phyloP scores from a whole-genome alignment of 2,797 vertebrate genomes.

The Amblyraja radiata region DNA sequence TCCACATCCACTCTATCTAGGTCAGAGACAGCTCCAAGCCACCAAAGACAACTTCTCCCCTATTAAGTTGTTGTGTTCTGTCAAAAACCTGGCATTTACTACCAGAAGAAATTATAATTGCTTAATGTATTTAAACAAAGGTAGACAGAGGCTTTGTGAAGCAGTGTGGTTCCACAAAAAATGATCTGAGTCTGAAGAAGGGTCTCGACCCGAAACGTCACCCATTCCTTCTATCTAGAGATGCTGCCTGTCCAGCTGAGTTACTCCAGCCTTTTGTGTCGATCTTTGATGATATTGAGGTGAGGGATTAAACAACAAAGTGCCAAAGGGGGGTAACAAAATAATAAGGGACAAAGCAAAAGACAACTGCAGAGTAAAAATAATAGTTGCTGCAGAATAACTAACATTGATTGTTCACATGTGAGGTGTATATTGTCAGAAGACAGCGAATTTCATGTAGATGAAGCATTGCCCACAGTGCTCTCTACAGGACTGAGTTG shows the following conservation, averaged over 20 bases:
- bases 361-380: not conserved
- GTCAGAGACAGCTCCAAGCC: too few relatives aligned
- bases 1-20: too few relatives aligned
- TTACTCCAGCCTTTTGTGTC: too few relatives aligned
- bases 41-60: too few relatives aligned
- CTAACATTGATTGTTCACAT: not conserved
- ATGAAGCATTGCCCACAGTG: not conserved
- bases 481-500: not conserved
- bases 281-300: not conserved
- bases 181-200: not conserved
- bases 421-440: not conserved
- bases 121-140: not conserved
- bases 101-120: not conserved
- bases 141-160: not conserved
- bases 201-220: too few relatives aligned
- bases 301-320: not conserved
- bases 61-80: not conserved
- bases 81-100: not conserved
- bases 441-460: not conserved
- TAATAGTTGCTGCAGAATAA: not conserved
- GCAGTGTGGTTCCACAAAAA: not conserved
- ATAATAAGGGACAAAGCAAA: not conserved
- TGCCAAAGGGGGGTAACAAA: not conserved
- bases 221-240: too few relatives aligned
- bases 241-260: too few relatives aligned